Conservation (phyloP, 1,140 invertebrate genomes). For the Anoplophora glabripennis region DNA sequence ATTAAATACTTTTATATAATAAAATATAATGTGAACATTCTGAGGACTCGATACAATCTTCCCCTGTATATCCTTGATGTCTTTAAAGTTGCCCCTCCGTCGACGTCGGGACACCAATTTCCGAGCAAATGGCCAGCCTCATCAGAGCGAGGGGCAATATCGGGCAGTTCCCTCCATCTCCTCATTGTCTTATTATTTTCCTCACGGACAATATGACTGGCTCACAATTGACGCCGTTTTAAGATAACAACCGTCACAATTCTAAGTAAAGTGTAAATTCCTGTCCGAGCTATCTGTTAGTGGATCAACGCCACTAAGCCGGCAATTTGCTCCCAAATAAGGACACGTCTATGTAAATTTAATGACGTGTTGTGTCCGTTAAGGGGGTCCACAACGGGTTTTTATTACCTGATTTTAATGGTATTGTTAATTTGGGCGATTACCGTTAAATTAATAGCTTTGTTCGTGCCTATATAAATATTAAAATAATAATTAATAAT, state of each 20-base stretch:
- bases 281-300: slow-evolving; percentile 18
- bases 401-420: slow-evolving; percentile 12
- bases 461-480: no score
- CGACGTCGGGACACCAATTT: no score
- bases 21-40: no score
- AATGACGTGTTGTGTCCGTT: slow-evolving; percentile 27
- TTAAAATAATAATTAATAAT: no score
- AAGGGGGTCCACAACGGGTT: slow-evolving; percentile 5
- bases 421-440: background rate
- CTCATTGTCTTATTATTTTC: slow-evolving; percentile 26
- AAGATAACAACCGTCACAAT: slow-evolving; percentile 27
- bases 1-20: no score
- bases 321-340: slow-evolving; percentile 26
- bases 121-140: no score
- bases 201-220: slow-evolving; percentile 34
- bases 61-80: no score
- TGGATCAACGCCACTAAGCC: slow-evolving; percentile 29
- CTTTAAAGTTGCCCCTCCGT: no score
- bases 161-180: no score
- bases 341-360: slow-evolving; percentile 29
- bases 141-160: no score
- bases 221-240: slow-evolving; percentile 30
- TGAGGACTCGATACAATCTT: no score
- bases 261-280: slow-evolving; percentile 25
- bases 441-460: no score